Conservation (phyloP, 2,888 invertebrate genomes). For the Volucella zonaria region DNA sequence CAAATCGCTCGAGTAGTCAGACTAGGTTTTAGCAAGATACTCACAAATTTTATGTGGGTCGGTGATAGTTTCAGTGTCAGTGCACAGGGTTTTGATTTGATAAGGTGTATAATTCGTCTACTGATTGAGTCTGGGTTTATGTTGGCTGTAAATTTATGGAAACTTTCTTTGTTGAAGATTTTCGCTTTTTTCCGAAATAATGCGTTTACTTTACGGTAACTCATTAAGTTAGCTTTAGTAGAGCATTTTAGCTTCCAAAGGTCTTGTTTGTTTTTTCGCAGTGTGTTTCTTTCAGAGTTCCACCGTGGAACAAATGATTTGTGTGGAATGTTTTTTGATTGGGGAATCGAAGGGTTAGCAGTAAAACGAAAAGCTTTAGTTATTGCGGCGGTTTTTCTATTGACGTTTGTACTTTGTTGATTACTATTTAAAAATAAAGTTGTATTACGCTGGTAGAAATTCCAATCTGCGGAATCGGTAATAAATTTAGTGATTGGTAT, state of each 20-base stretch:
- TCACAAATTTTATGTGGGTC: too few species aligned
- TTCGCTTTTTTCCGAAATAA: not conserved
- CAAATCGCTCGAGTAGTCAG: too few species aligned
- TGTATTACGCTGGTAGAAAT: not conserved
- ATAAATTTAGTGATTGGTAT: not conserved
- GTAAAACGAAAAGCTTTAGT: constrained; percentile 2
- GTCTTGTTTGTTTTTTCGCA: not conserved
- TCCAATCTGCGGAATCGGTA: not conserved
- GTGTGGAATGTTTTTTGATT: not conserved
- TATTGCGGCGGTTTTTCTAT: not conserved
- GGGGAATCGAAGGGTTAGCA: not conserved
- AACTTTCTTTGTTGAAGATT: not conserved
- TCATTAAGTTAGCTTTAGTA: not conserved
- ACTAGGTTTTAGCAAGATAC: too few species aligned
- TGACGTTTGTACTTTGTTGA: not conserved
- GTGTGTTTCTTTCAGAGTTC: not conserved
- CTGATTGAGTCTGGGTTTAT: not conserved
- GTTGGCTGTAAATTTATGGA: constrained; percentile 9
- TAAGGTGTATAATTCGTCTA: not conserved
- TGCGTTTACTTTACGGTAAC: not conserved
- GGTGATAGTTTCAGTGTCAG: too few species aligned
- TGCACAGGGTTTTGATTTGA: not conserved
- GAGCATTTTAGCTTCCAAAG: constrained; percentile 7
- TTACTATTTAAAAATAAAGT: not conserved
- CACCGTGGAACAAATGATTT: constrained; percentile 6